A percentile compares a stretch with the other conserved stretches of the same genome.
phyloP scores from a whole-genome alignment of 2,888 invertebrate genomes.

The Deroplatys truncata region DNA sequence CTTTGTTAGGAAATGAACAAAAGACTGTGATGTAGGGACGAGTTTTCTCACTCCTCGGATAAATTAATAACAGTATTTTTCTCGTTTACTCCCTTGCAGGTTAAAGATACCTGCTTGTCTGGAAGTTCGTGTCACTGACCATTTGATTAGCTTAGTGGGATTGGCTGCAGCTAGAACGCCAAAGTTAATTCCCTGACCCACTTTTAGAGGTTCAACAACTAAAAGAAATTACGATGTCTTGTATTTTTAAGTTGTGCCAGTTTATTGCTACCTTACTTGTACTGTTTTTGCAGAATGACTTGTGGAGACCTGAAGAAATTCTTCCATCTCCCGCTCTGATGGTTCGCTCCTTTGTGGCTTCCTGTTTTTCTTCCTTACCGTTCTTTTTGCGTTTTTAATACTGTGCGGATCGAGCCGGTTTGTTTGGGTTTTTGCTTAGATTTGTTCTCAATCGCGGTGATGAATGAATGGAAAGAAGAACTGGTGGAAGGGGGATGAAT shows the following conservation, averaged over 20 bases:
- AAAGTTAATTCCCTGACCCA: neutral
- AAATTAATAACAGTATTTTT: neutral
- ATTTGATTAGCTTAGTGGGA: neutral
- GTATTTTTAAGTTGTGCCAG: neutral
- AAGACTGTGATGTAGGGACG: neutral
- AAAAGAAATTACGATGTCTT: neutral
- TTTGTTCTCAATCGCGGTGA: too few species aligned
- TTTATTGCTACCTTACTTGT: neutral
- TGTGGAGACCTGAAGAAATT: too few species aligned
- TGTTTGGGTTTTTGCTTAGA: too few species aligned
- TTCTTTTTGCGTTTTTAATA: too few species aligned
- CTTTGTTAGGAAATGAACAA: neutral
- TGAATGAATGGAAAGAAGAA: too few species aligned
- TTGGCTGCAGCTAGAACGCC: neutral
- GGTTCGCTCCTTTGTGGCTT: too few species aligned
- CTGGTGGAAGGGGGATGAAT: too few species aligned
- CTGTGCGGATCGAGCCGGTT: too few species aligned
- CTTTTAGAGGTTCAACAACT: neutral
- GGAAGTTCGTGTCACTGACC: neutral
- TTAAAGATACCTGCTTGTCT: neutral
- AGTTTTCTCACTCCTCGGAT: neutral
- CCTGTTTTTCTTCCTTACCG: too few species aligned
- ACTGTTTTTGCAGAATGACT: too few species aligned
- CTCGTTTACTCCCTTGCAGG: neutral
- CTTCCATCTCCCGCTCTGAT: too few species aligned